Base-by-base conservation (phyloP, 2,113 vertebrate species). In the Anser cygnoides region DNA sequence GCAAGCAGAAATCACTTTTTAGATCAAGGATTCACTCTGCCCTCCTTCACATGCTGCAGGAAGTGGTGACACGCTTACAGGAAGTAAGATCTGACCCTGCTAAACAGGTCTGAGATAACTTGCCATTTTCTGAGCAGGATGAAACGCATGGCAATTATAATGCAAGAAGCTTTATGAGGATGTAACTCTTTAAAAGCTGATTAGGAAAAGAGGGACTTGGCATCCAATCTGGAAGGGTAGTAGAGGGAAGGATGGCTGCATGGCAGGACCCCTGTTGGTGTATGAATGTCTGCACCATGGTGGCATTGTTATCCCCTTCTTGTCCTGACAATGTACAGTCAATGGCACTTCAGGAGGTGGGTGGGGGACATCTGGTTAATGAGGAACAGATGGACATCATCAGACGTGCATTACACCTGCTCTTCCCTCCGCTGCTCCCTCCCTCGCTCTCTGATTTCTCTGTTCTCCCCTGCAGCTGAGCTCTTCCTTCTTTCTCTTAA, bases 291-390 rank as follows among this genome's bases (percentile, higher is more conserved):
- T 84, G 91, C 96, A 2, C 93, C 91, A 82, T 91, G 92, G 91
- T 94, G 87, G 95, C 89, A 97, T 96, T 96, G 89, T 95, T 95
- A 92, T 93, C 90, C 90, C 92, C 89, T 87, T 95, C 92, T 96
- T 87, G 89, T 95, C 86, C 91, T 93, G 89, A 97, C 95, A 93
- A 94, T 93, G 81, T 6, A 70, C 92, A 95, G 95, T 97, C 95
- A 96, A 93, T 95, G 95, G 86, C 95, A 89, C 96, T 96, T 97
- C 96, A 95, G 96, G 96, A 94, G 96, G 96, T 97, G 96, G 95
- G 96, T 96, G 96, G 90, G 95, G 92, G 96, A 96, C 95, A 97
- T 91, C 96, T 97, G 96, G 96, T 94, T 96, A 97, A 97, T 96
- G 96, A 96, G 96, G 95, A 97, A 97, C 96, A 97, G 96, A 97